phyloP scores from a whole-genome alignment of 2,888 invertebrate genomes.

The Cylindroiulus punctatus region DNA sequence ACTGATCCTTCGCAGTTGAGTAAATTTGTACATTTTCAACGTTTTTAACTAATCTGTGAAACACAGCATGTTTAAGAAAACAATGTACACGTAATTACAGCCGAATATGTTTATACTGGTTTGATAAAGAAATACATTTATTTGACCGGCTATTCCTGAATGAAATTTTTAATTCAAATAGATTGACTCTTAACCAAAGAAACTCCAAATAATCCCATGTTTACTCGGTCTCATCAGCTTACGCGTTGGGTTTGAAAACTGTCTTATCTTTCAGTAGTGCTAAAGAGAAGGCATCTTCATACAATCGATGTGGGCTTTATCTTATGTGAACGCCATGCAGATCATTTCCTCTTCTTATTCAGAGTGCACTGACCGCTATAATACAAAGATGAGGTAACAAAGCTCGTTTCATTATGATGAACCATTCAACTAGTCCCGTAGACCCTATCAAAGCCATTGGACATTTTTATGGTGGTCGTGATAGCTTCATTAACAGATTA shows the following conservation, averaged over 20 bases:
- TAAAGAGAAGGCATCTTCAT: background rate
- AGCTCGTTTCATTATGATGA: background rate
- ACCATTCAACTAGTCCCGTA: background rate
- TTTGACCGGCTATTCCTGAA: too few species aligned
- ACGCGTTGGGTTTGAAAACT: background rate
- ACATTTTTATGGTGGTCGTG: constrained; percentile 9
- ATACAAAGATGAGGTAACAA: constrained; percentile 22
- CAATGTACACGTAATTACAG: too few species aligned
- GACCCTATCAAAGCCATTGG: constrained; percentile 12
- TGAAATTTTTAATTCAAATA: too few species aligned
- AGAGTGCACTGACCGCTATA: constrained; percentile 38
- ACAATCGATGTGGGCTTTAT: constrained; percentile 36
- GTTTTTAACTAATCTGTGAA: too few species aligned
- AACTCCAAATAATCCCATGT: background rate
- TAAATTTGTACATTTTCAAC: too few species aligned
- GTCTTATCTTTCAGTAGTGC: background rate
- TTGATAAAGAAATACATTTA: too few species aligned
- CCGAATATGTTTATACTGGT: too few species aligned
- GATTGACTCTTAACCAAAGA: too few species aligned
- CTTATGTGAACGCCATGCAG: background rate
- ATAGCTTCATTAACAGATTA: constrained; percentile 36
- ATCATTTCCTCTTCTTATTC: background rate
- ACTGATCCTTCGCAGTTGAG: too few species aligned
- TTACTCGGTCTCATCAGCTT: background rate
- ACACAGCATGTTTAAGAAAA: too few species aligned